A percentile compares a stretch with the other conserved stretches of the same genome.
These are phyloP conservation scores for Melipona bicolor DNA, from an alignment of 2,888 invertebrate genomes.

Conservation along the genomic window DNA sequence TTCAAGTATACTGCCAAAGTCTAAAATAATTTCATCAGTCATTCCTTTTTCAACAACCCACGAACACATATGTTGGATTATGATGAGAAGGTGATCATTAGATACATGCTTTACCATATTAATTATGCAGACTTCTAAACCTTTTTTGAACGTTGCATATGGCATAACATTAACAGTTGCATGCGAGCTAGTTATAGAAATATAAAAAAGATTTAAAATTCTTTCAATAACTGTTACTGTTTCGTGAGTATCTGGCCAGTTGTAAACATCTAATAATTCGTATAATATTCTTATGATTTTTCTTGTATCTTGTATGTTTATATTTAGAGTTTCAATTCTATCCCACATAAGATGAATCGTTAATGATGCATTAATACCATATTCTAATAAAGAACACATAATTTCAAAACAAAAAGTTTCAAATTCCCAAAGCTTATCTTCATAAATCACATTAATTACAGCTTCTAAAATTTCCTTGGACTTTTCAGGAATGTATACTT, in stretches of 20 bases:
- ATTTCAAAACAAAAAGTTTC: slow-evolving; percentile 82
- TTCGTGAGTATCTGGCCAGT: slow-evolving; percentile 84
- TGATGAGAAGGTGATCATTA: slow-evolving; percentile 84
- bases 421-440: slow-evolving; percentile 83
- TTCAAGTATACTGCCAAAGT: slow-evolving; percentile 86
- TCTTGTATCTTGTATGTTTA: slow-evolving; percentile 82
- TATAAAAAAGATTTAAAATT: slow-evolving; percentile 85
- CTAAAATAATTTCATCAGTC: slow-evolving; percentile 84
- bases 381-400: slow-evolving; percentile 75
- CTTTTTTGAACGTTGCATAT: slow-evolving; percentile 84
- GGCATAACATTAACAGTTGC: slow-evolving; percentile 68
- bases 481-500: slow-evolving; percentile 73
- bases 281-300: slow-evolving; percentile 85
- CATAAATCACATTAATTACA: slow-evolving; percentile 81
- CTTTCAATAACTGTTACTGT: slow-evolving; percentile 84
- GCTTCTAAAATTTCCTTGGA: slow-evolving; percentile 79
- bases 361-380: slow-evolving; percentile 64
- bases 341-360: slow-evolving; percentile 72
- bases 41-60: slow-evolving; percentile 85
- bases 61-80: slow-evolving; percentile 85
- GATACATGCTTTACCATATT: slow-evolving; percentile 85
- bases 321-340: slow-evolving; percentile 69
- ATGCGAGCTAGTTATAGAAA: slow-evolving; percentile 79
- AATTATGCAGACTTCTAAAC: slow-evolving; percentile 86
- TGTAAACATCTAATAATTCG: slow-evolving; percentile 84